These are phyloP conservation scores for Patella pellucida DNA, from an alignment of 2,888 invertebrate species.

Conservation along the genomic window DNA sequence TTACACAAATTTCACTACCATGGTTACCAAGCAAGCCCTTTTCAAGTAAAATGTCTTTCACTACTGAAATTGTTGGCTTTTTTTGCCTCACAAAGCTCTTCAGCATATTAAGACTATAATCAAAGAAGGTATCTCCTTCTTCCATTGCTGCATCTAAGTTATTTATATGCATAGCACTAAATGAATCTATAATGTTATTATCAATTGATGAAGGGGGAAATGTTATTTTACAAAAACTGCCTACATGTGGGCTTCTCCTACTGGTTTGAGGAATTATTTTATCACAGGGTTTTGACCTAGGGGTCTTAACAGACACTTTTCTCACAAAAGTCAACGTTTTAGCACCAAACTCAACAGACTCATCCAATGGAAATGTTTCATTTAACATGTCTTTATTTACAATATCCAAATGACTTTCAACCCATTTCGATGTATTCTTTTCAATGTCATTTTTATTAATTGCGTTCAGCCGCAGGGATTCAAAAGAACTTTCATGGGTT, in stretches of 20 bases:
- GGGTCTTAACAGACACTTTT: not conserved
- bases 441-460: not conserved
- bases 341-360: not conserved
- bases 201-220: not conserved
- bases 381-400: not conserved
- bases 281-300: not conserved
- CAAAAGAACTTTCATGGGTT: not conserved
- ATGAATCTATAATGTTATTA: slow-evolving; percentile 16
- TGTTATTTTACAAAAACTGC: not conserved
- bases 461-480: not conserved
- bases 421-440: not conserved
- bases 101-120: slow-evolving; percentile 36
- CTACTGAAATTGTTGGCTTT: slow-evolving; percentile 26
- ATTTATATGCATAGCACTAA: slow-evolving; percentile 35
- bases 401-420: not conserved
- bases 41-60: slow-evolving; percentile 23
- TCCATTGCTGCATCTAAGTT: slow-evolving; percentile 40
- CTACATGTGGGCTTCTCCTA: not conserved
- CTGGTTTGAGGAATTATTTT: not conserved
- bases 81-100: slow-evolving; percentile 32
- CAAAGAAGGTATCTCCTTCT: slow-evolving; percentile 35
- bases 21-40: slow-evolving; percentile 31
- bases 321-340: not conserved
- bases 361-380: not conserved
- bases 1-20: slow-evolving; percentile 19